phyloP scores from a whole-genome alignment of 1,140 invertebrate species.

The Trichogramma pretiosum region DNA sequence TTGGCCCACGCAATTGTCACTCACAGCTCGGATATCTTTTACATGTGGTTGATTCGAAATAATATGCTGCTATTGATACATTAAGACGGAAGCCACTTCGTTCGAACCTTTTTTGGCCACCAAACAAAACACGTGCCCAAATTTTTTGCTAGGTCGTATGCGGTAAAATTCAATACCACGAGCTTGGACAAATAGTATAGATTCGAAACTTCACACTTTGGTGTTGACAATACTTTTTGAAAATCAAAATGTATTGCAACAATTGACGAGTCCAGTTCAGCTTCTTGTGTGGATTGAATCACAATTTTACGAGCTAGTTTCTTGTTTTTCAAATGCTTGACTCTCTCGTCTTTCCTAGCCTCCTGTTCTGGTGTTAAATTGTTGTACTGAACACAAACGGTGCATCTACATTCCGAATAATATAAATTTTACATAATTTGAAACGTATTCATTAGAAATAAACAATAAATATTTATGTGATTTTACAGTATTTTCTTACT shows the following conservation, averaged over 20 bases:
- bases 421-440: not conserved
- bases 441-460: not conserved
- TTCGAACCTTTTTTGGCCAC: slow-evolving; percentile 35
- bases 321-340: not conserved
- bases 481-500: not conserved
- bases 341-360: not conserved
- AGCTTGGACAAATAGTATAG: slow-evolving; percentile 38
- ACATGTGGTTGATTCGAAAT: not conserved
- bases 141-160: slow-evolving; percentile 27
- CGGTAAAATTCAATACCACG: slow-evolving; percentile 40
- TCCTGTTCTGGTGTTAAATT: not conserved
- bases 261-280: not conserved
- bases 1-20: slow-evolving; percentile 1
- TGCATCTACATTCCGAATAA: not conserved
- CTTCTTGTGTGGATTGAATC: not conserved
- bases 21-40: not conserved
- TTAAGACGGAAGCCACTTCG: slow-evolving; percentile 31
- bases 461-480: not conserved
- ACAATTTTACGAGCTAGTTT: not conserved
- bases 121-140: slow-evolving; percentile 35
- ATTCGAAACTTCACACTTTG: slow-evolving; percentile 19
- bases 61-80: slow-evolving; percentile 23
- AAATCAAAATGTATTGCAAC: not conserved
- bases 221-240: slow-evolving; percentile 7
- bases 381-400: not conserved